Conservation (phyloP, 2,888 invertebrate species). For the Augiades crinisus region DNA sequence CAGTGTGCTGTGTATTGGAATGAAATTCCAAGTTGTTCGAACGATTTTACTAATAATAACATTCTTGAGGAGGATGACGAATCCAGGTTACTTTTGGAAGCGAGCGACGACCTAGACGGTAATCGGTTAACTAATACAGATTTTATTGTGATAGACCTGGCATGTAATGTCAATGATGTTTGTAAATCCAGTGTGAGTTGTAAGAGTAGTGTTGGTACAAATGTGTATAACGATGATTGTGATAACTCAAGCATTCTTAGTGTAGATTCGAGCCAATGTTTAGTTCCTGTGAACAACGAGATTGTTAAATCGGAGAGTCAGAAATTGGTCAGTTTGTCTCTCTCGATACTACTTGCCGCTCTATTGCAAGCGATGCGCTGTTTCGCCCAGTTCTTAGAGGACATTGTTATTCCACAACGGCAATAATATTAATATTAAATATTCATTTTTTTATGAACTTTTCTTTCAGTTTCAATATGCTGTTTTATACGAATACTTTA, state of each 20-base stretch:
- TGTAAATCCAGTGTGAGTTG: constrained; percentile 42
- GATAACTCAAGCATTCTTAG: constrained; percentile 60
- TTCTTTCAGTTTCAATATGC: too few species aligned
- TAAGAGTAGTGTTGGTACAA: constrained; percentile 50
- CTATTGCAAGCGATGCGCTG: constrained; percentile 83
- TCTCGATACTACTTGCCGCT: constrained; percentile 82
- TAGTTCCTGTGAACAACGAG: constrained; percentile 76
- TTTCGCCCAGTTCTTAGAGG: constrained; percentile 82
- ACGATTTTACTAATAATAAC: constrained; percentile 56
- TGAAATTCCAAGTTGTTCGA: constrained; percentile 76
- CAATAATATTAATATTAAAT: constrained; percentile 45
- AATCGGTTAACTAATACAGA: constrained; percentile 44
- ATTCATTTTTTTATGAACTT: too few species aligned
- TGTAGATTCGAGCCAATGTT: constrained; percentile 58
- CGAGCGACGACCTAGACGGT: constrained; percentile 31
- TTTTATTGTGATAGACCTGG: constrained; percentile 72
- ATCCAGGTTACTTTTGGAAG: constrained; percentile 37
- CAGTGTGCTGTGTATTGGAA: constrained; percentile 61
- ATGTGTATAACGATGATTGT: constrained; percentile 54
- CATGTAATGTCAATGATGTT: constrained; percentile 59
- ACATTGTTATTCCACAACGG: constrained; percentile 76
- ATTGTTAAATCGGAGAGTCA: constrained; percentile 66
- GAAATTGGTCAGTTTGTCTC: constrained; percentile 81
- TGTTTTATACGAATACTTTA: too few species aligned
- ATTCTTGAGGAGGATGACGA: constrained; percentile 47